Evolutionary conservation across 2,888 invertebrate genomes (phyloP), one percentile per base, ranked within the genome.

Genomic region (Dicranocentrus wangi): DNA sequence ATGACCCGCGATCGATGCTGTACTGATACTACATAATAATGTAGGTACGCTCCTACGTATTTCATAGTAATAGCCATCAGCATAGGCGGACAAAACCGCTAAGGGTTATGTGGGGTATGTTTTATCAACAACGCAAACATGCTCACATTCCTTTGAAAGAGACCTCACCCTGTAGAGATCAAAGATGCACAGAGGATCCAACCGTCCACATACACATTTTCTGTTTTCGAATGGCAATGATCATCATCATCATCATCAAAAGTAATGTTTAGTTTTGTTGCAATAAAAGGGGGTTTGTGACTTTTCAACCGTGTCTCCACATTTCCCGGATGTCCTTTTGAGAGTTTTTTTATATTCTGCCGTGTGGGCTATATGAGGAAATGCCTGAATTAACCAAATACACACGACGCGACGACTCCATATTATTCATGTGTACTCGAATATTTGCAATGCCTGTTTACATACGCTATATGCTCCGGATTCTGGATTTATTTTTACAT

Each of bases 261-360:
- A 75, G 21, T 55, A 66, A 66, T 75, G 75, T 28, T 75, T 43
- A 65, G 32, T 53, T 66, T 43, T 39, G 28, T 17, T 32, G 53
- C 51, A 58, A 73, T 65, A 73, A 73, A 73, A 73, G 13, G 60
- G 65, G 73, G 28, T 39, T 63, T 65, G 73, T 73, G 73, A 47
- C 63, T 73, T 75, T 75, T 75, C 66, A 75, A 75, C 25, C 75
- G 58, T 66, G 39, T 75, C 75, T 81, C 81, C 81, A 65, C 43
- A 53, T 68, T 75, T 81, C 75, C 81, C 81, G 81, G 81, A 81
- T 81, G 75, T 81, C 81, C 81, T 75, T 70, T 75, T 81, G 81
- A 75, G 69, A 70, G 69, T 63, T 81, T 81, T 63, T 47, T 1
- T 55, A 17, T 21, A 3, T 21, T 55, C 21, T 21, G 25, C 13